Conservation (phyloP, 2,888 invertebrate genomes). For the Nemotelus pantherinus region DNA sequence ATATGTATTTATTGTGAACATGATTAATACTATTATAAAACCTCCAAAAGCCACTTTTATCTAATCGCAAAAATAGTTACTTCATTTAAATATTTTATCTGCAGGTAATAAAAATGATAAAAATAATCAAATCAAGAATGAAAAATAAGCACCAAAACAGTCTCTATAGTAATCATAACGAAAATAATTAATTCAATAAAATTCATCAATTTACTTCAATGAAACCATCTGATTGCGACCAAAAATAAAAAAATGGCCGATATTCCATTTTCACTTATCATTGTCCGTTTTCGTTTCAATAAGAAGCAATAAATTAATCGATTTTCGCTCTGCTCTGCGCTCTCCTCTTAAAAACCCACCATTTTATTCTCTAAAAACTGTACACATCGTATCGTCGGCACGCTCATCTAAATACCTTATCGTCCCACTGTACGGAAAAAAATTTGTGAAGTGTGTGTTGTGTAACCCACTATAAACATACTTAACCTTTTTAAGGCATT, state of each 20-base stretch:
- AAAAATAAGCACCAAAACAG: too few species aligned
- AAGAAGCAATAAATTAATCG: conserved; percentile 5
- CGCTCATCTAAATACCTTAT: conserved; percentile 7
- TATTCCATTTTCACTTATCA: conserved; percentile 29
- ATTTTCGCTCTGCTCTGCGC: neutral
- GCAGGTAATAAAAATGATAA: too few species aligned
- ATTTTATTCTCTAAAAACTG: neutral
- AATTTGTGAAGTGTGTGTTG: conserved; percentile 20
- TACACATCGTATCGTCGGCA: neutral
- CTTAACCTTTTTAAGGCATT: conserved; percentile 46
- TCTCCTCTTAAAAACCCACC: conserved; percentile 1
- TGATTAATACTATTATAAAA: too few species aligned
- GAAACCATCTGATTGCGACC: too few species aligned
- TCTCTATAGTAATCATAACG: too few species aligned
- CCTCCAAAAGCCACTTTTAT: too few species aligned
- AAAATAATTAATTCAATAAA: too few species aligned
- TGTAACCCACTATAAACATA: conserved; percentile 45
- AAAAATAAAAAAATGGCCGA: conserved; percentile 22
- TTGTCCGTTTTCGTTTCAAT: conserved; percentile 1
- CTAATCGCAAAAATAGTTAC: too few species aligned
- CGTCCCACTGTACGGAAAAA: conserved; percentile 31
- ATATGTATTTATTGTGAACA: too few species aligned
- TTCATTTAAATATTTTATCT: too few species aligned
- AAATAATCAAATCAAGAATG: too few species aligned
- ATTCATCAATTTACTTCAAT: too few species aligned